Conservation (phyloP, 2,113 vertebrate genomes). For the Pedionomus torquatus region DNA sequence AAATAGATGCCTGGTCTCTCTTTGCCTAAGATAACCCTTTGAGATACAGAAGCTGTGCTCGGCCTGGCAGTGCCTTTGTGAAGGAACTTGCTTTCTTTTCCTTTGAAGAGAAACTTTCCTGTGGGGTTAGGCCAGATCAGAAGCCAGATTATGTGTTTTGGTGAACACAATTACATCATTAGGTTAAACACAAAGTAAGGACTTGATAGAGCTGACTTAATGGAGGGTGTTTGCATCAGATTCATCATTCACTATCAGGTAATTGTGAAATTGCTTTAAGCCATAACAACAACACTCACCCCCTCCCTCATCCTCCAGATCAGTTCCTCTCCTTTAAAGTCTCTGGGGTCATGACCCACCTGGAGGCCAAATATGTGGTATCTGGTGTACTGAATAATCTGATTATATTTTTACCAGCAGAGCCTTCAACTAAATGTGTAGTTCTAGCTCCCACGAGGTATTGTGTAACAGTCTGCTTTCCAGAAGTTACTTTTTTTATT, state of each 20-base stretch:
- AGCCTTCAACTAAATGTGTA: background rate
- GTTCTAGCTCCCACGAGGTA: background rate
- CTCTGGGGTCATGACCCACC: constrained; percentile 63
- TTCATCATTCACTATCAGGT: constrained; percentile 63
- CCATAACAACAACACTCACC: constrained; percentile 55
- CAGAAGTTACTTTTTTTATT: background rate
- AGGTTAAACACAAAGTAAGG: constrained; percentile 64
- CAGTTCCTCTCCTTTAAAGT: constrained; percentile 70
- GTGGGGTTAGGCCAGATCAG: constrained; percentile 64
- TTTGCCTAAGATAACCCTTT: constrained; percentile 47
- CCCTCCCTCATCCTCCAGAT: constrained; percentile 50
- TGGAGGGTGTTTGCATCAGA: constrained; percentile 64
- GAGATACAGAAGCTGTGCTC: constrained; percentile 41
- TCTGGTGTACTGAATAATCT: constrained; percentile 56
- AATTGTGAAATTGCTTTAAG: constrained; percentile 73
- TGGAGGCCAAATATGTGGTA: constrained; percentile 58
- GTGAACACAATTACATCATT: constrained; percentile 60
- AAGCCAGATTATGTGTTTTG: constrained; percentile 63
- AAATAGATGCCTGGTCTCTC: background rate
- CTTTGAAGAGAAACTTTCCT: constrained; percentile 64
- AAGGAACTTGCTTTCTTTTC: constrained; percentile 39
- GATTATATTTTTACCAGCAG: constrained; percentile 53
- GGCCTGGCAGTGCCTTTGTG: constrained; percentile 38
- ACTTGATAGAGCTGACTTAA: constrained; percentile 48
- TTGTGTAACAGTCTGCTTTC: background rate